Conservation (phyloP, 1,140 invertebrate genomes). For the Cephus cinctus region DNA sequence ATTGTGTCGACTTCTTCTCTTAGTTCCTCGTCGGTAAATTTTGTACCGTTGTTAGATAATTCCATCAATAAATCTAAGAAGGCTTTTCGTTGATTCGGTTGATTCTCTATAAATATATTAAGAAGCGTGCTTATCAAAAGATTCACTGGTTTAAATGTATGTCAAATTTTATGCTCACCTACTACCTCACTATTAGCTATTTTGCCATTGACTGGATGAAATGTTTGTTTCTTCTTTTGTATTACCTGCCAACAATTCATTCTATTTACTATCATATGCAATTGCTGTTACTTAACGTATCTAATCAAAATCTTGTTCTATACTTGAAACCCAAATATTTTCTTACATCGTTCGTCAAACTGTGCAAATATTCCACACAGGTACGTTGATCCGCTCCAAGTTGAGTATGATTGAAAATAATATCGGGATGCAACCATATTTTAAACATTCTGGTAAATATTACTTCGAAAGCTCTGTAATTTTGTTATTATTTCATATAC, state of each 20-base stretch:
- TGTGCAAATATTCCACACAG: constrained; percentile 60
- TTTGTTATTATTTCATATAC: too few species aligned
- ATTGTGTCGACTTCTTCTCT: constrained; percentile 77
- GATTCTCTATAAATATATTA: not conserved
- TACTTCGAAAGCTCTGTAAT: constrained; percentile 37
- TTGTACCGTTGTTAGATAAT: constrained; percentile 30
- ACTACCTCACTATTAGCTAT: too few species aligned
- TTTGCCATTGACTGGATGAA: too few species aligned
- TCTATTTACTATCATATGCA: not conserved
- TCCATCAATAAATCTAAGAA: constrained; percentile 66
- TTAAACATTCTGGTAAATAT: constrained; percentile 51
- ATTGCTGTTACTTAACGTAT: not conserved
- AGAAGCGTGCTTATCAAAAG: too few species aligned
- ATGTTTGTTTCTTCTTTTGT: constrained; percentile 45
- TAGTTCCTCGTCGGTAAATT: constrained; percentile 59
- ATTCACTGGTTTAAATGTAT: too few species aligned
- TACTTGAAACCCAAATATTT: constrained; percentile 4
- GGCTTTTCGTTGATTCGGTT: constrained; percentile 44
- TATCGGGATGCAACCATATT: constrained; percentile 59
- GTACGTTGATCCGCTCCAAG: constrained; percentile 48
- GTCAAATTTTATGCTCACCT: too few species aligned
- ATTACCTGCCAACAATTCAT: constrained; percentile 43
- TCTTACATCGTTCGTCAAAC: constrained; percentile 59
- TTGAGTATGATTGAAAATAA: constrained; percentile 56
- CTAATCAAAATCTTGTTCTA: not conserved